Base-by-base conservation (phyloP, 2,888 invertebrate genomes). In the Dorcus parallelipipedus region DNA sequence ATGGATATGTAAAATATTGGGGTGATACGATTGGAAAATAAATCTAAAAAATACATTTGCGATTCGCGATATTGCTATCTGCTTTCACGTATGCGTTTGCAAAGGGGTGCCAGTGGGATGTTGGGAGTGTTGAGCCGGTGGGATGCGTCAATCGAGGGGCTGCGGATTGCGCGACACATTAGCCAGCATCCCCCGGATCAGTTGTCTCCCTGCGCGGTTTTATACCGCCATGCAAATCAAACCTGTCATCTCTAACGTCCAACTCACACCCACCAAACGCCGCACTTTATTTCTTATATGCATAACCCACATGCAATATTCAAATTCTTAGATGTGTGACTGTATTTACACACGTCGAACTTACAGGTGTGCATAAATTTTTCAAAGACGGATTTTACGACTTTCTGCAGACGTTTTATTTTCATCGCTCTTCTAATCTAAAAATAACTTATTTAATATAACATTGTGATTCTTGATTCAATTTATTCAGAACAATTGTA, bases 1-100 rank as follows among this genome's bases (percentile, higher is more conserved):
- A 75, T 73, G 73, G 73, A 75, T 75, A 74, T 75, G 75, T 69
- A 75, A 75, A 74, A 76, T 76, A 75, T 74, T 71, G 73, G 72
- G 69, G 67, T 67, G 58, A 61, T 56, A 52, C 73, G 71, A 73
- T 73, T 73, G 74, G 72, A 75, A 75, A 73, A 74, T 75, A 74
- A 75, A 75, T 74, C 73, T 56, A 55, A 43, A 63, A 73, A 74
- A 74, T 73, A 73, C 73, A 73, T 72, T 71, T 70, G 71, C 73
- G 72, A 73, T 70, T 65, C 68, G 72, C 64, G 69, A 71, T 72
- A 71, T 71, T 69, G 67, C 68, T 64, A 66, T 68, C 64, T 67
- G 69, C 68, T 66, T 68, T 69, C 64, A 61, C 66, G 64, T 65
- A 63, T 58, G 63, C 42, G 58, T 52, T 62, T 59, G 56, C 49